These are phyloP conservation scores for Brenthis daphne DNA, from an alignment of 2,888 invertebrate genomes.

Conservation along the genomic window DNA sequence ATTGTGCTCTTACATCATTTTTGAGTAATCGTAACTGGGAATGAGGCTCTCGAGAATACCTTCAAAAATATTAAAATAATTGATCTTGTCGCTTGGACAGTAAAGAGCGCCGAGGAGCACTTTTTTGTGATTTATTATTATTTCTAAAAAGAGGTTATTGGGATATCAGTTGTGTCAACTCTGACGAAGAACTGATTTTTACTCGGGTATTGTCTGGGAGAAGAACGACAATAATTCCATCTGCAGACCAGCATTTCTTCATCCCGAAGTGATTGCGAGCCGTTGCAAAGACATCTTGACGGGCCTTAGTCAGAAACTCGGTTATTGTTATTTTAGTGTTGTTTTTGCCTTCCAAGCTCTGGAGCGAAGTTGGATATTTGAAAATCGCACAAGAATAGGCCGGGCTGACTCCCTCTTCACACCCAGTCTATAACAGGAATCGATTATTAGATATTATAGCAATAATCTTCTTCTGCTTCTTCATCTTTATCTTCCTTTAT, in stretches of 20 bases:
- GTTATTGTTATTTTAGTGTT: neutral
- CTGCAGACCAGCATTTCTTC: slow-evolving; percentile 3
- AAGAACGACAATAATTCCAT: neutral
- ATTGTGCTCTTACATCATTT: slow-evolving; percentile 12
- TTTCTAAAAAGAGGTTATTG: slow-evolving; percentile 8
- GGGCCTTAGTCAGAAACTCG: slow-evolving; percentile 1
- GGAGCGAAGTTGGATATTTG: neutral
- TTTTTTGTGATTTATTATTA: slow-evolving; percentile 9
- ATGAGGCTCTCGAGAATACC: slow-evolving; percentile 5
- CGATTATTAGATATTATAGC: neutral
- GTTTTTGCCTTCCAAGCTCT: slow-evolving; percentile 3
- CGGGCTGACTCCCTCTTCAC: neutral
- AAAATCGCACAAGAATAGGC: neutral
- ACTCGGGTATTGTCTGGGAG: neutral
- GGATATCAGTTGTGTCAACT: neutral
- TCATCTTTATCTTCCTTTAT: slow-evolving; percentile 6
- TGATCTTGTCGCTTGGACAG: slow-evolving; percentile 2
- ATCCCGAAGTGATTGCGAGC: neutral
- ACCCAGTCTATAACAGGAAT: neutral
- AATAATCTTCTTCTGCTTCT: neutral
- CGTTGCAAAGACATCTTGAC: neutral
- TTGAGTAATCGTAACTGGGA: slow-evolving; percentile 16
- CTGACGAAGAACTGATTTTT: neutral
- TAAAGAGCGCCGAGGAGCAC: slow-evolving; percentile 14
- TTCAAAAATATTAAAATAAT: slow-evolving; percentile 28